Base-by-base conservation (phyloP, 2,888 invertebrate genomes). In the Orgyia antiqua region DNA sequence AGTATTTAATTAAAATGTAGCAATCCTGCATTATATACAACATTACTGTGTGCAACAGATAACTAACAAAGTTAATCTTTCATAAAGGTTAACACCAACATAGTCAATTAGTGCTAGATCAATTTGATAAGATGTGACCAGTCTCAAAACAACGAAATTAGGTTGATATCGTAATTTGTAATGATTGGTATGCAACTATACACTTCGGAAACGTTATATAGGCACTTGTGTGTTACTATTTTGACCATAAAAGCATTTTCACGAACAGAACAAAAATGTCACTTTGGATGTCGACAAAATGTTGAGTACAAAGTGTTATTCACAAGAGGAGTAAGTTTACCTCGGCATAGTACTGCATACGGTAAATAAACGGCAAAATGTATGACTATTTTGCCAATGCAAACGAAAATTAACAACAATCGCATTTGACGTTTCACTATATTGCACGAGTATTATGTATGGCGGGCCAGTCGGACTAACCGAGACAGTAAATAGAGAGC, bases 391-490 rank as follows among this genome's bases (percentile, higher is more conserved):
- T 45, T 27, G 38, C 34, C 42, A 39, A 42, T 51, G 49, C 25
- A 36, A 47, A 45, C 43, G 42, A 68, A 68, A 71, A 61, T 61
- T 46, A 64, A 64, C 65, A 71, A 71, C 65, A 70, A 72, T 73
- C 55, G 55, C 43, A 49, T 75, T 78, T 86, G 86, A 86, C 86
- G 77, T 86, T 86, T 84, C 78, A 78, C 75, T 70, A 63, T 63
- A 79, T 59, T 66, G 71, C 70, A 77, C 59, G 70, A 69, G 64
- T 61, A 71, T 70, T 73, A 78, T 83, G 69, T 82, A 86, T 84
- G 86, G 86, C 86, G 86, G 83, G 84, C 68, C 70, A 64, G 58
- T 58, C 57, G 51, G 48, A 48, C 55, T 58, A 42, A 46, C 42
- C 33, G 51, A 37, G 38, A 46, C 44, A 45, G 59, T 62, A 62